Conservation (phyloP, 2,113 vertebrate species). For the Cinclus mexicanus region DNA sequence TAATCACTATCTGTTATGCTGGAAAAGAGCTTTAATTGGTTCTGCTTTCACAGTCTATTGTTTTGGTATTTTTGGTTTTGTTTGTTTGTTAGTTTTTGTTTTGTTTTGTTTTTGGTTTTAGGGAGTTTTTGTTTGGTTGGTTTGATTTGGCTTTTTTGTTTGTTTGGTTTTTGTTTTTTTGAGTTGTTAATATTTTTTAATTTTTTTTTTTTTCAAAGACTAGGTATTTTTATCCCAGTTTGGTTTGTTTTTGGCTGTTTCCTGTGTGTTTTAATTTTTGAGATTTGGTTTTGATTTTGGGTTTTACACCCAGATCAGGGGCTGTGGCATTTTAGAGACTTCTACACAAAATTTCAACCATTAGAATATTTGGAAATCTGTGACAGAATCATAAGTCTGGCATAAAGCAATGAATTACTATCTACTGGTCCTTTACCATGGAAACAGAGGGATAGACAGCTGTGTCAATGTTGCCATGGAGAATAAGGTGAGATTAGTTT, state of each 20-base stretch:
- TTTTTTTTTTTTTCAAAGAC: not conserved
- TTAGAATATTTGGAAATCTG: not conserved
- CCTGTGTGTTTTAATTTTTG: rapidly evolving
- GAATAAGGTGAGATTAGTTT: not conserved
- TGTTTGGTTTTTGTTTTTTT: not conserved
- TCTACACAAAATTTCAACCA: not conserved
- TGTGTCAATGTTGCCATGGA: slow-evolving; percentile 6
- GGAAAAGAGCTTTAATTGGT: not conserved
- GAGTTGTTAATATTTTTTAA: not conserved
- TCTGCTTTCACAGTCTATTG: not conserved
- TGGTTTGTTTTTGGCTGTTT: not conserved
- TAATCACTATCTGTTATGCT: not conserved
- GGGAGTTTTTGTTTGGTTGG: too few relatives aligned
- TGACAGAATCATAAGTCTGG: not conserved
- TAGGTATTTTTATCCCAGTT: rapidly evolving
- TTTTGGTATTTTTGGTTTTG: too few relatives aligned
- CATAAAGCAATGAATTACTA: not conserved
- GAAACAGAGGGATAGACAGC: not conserved
- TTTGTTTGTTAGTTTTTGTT: too few relatives aligned
- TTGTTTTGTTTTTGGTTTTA: too few relatives aligned
- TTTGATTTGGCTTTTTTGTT: too few relatives aligned
- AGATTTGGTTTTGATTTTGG: not conserved
- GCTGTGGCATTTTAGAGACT: not conserved
- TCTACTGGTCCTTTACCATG: not conserved
- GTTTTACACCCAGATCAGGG: not conserved